These are phyloP conservation scores for Sicus ferrugineus DNA, from an alignment of 2,888 invertebrate genomes.

Conservation along the genomic window DNA sequence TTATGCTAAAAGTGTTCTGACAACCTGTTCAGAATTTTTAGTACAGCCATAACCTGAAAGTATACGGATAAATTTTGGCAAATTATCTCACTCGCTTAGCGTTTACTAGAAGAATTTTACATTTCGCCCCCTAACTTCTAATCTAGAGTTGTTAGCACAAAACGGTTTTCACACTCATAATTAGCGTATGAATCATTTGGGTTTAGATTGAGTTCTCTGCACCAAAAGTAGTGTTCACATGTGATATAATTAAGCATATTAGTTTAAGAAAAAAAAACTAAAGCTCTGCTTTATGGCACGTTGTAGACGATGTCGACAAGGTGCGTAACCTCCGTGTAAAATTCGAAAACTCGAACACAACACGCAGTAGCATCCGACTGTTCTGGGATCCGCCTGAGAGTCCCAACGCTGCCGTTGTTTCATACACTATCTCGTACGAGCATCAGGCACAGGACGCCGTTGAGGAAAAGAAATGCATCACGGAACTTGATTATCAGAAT, in stretches of 20 bases:
- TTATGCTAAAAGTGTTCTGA: no score
- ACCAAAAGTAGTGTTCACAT: neutral
- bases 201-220: neutral
- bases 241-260: neutral
- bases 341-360: conserved; percentile 60
- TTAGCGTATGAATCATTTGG: no score
- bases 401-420: conserved; percentile 89
- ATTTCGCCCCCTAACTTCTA: no score
- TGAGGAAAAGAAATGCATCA: conserved; percentile 76
- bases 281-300: neutral
- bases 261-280: neutral
- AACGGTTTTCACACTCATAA: no score
- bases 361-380: conserved; percentile 71
- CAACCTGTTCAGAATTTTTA: no score
- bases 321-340: conserved; percentile 67
- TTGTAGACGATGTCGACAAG: conserved; percentile 73
- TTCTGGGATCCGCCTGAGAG: conserved; percentile 81
- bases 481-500: conserved; percentile 69
- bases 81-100: no score
- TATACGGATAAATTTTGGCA: no score
- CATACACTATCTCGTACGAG: conserved; percentile 81
- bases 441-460: conserved; percentile 68
- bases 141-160: no score
- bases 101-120: no score
- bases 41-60: no score